These are phyloP conservation scores for Bugulina stolonifera DNA, from an alignment of 2,888 invertebrate genomes.

Conservation along the genomic window DNA sequence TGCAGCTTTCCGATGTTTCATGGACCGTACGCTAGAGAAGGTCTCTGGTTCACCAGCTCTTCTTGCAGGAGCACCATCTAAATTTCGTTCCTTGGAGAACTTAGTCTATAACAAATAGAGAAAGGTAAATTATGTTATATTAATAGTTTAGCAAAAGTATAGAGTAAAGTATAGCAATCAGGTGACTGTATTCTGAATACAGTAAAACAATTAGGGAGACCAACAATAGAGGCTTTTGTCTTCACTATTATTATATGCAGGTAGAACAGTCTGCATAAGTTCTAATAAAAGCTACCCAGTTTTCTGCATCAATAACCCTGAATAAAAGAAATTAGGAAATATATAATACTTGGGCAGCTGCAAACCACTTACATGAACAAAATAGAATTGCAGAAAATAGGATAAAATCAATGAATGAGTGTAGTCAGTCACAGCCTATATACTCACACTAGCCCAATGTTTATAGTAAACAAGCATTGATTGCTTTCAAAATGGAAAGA, in stretches of 20 bases:
- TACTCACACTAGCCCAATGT: not conserved
- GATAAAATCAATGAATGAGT: not conserved
- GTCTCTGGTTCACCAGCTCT: constrained; percentile 26
- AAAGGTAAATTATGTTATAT: no score
- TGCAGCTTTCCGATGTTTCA: constrained; percentile 25
- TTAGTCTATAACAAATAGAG: not conserved
- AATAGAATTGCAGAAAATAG: no score
- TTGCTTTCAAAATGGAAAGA: no score
- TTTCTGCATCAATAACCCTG: not conserved
- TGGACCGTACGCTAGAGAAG: constrained; percentile 17
- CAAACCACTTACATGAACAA: no score
- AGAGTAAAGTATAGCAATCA: no score
- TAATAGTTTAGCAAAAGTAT: no score
- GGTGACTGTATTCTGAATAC: no score
- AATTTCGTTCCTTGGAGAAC: constrained; percentile 12
- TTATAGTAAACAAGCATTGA: no score
- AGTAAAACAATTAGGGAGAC: not conserved
- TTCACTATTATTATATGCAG: not conserved
- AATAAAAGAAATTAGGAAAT: not conserved
- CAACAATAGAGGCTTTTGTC: not conserved
- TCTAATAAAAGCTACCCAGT: not conserved
- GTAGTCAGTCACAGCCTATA: not conserved
- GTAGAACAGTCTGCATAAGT: not conserved
- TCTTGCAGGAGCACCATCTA: not conserved
- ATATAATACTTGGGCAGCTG: not conserved